Conservation (phyloP, 2,113 vertebrate species). For the Pluvianellus socialis region DNA sequence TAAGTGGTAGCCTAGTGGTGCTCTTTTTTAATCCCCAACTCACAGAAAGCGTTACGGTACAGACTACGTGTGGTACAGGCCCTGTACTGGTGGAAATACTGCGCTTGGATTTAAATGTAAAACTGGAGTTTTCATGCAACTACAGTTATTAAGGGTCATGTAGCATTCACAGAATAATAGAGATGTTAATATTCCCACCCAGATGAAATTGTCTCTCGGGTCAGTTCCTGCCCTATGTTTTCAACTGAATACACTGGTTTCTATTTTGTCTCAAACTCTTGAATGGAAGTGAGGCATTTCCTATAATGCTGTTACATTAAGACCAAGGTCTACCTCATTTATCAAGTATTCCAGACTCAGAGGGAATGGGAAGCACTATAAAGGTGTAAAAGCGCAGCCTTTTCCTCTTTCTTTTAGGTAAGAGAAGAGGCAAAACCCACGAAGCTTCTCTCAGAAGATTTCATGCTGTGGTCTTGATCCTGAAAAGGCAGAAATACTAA, state of each 20-base stretch:
- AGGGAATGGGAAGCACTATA: neutral
- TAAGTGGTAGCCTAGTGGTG: neutral
- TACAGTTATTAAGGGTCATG: neutral
- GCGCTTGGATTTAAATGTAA: neutral
- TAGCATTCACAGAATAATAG: neutral
- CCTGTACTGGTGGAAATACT: neutral
- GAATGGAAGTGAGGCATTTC: conserved; percentile 2
- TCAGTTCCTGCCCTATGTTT: neutral
- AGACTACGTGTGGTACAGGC: neutral
- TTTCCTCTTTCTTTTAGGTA: neutral
- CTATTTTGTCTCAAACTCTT: neutral
- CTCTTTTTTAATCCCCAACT: neutral
- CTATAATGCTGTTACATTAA: neutral
- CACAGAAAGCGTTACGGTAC: neutral
- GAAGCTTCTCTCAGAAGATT: neutral
- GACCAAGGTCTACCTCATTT: neutral
- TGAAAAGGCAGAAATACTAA: neutral
- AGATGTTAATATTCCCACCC: neutral
- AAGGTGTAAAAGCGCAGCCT: neutral
- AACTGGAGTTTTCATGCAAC: neutral
- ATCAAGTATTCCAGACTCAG: neutral
- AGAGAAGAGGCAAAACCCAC: neutral
- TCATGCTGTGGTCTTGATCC: neutral
- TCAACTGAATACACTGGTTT: neutral
- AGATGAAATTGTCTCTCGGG: neutral